These are phyloP conservation scores for Hypercompe scribonia DNA, from an alignment of 2,888 invertebrate species.

Conservation along the genomic window DNA sequence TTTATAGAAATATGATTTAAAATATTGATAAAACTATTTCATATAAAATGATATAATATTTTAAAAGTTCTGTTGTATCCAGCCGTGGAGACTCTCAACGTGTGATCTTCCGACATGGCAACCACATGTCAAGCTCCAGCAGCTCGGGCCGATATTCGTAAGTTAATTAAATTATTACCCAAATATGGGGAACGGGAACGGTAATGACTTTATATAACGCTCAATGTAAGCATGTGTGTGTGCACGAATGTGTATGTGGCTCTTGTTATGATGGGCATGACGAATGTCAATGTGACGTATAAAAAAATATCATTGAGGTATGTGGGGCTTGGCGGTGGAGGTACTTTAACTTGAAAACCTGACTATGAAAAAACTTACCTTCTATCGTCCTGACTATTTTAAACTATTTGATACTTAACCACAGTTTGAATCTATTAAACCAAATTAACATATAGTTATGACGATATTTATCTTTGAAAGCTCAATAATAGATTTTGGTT, in stretches of 20 bases:
- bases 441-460: slow-evolving; percentile 4
- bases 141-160: slow-evolving; percentile 91
- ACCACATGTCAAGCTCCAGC: slow-evolving; percentile 89
- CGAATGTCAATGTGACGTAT: slow-evolving; percentile 13
- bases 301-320: not conserved
- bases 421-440: not conserved
- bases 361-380: slow-evolving; percentile 3
- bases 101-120: slow-evolving; percentile 90
- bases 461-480: not conserved
- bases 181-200: slow-evolving; percentile 9
- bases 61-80: slow-evolving; percentile 60
- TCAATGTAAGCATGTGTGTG: slow-evolving; percentile 15
- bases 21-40: not conserved
- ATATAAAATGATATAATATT: not conserved
- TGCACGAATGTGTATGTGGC: slow-evolving; percentile 17
- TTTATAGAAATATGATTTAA: not conserved
- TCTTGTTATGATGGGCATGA: slow-evolving; percentile 21
- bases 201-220: slow-evolving; percentile 5
- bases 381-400: slow-evolving; percentile 14
- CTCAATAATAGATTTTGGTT: not conserved
- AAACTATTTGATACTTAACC: not conserved
- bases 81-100: slow-evolving; percentile 91
- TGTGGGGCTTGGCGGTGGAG: not conserved
- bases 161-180: slow-evolving; percentile 70
- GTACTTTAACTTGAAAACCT: not conserved